These are phyloP conservation scores for Anthophora plumipes DNA, from an alignment of 2,888 invertebrate genomes.

Conservation along the genomic window DNA sequence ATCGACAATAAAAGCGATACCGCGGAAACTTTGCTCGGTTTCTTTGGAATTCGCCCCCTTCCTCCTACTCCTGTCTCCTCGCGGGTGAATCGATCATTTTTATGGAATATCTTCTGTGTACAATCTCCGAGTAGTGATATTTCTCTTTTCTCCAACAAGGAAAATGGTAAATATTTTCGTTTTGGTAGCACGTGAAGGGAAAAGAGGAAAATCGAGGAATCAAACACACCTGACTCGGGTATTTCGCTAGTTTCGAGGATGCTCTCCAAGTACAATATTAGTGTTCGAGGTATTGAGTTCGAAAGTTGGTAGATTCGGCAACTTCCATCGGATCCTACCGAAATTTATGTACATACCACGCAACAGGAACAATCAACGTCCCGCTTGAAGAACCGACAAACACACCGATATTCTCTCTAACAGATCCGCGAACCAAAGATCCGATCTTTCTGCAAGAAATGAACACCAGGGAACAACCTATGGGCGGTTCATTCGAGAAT, in stretches of 20 bases:
- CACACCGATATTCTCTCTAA: slow-evolving; percentile 1
- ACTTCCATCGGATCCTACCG: slow-evolving; percentile 3
- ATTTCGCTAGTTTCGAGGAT: not conserved
- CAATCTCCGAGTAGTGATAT: not conserved
- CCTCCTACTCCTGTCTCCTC: not conserved
- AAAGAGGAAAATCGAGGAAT: not conserved
- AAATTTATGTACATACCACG: slow-evolving; percentile 50
- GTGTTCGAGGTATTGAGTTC: not conserved
- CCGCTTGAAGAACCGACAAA: slow-evolving; percentile 17
- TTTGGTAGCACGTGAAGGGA: not conserved
- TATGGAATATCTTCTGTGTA: slow-evolving; percentile 2
- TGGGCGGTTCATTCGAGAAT: not conserved
- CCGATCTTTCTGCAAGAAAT: slow-evolving; percentile 33
- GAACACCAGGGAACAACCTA: slow-evolving; percentile 19
- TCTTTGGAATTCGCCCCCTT: slow-evolving; percentile 1
- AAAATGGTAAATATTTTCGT: not conserved
- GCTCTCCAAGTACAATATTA: not conserved
- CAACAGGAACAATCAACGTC: slow-evolving; percentile 56
- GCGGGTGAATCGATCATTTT: slow-evolving; percentile 21
- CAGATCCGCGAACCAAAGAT: slow-evolving; percentile 37
- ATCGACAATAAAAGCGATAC: slow-evolving; percentile 36
- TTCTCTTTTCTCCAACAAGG: not conserved
- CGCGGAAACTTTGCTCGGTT: slow-evolving; percentile 7
- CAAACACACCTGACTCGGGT: no score
- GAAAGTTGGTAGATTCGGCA: slow-evolving; percentile 4